phyloP scores from a whole-genome alignment of 2,888 invertebrate genomes.

The Carabus problematicus region DNA sequence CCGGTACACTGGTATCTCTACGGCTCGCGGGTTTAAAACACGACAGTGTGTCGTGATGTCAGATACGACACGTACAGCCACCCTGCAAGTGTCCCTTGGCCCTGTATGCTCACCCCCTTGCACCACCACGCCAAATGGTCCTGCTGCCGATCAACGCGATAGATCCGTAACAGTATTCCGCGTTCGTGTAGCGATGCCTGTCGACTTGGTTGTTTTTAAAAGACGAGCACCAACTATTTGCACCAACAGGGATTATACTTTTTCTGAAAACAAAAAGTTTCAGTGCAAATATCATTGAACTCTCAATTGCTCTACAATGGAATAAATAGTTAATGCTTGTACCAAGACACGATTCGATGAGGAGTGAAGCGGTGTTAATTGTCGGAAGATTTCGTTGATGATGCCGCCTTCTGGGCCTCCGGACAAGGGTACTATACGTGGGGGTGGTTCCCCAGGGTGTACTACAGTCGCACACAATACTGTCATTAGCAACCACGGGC shows the following conservation, averaged over 20 bases:
- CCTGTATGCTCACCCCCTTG: not conserved
- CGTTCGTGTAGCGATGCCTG: too few relatives aligned
- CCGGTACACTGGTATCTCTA: not conserved
- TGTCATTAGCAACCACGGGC: conserved; percentile 50
- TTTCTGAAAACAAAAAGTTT: not conserved
- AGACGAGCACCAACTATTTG: too few relatives aligned
- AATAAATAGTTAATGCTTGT: not conserved
- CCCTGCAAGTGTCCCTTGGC: conserved; percentile 13
- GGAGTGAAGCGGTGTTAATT: conserved; percentile 8
- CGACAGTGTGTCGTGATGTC: conserved; percentile 1
- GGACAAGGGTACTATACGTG: too few relatives aligned
- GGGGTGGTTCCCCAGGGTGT: conserved; percentile 17
- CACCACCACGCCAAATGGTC: conserved; percentile 2
- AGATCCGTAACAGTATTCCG: conserved; percentile 12
- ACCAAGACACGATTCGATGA: not conserved
- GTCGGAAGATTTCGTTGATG: too few relatives aligned
- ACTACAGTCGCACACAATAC: conserved; percentile 47
- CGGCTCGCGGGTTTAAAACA: not conserved
- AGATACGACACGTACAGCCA: conserved; percentile 16
- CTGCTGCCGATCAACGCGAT: conserved; percentile 11
- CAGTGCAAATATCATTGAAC: not conserved
- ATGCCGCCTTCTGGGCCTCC: too few relatives aligned
- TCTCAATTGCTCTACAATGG: not conserved
- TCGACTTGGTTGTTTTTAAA: too few relatives aligned
- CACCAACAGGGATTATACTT: too few relatives aligned